Conservation (phyloP, 2,888 invertebrate species). For the Dasypogon diadema region DNA sequence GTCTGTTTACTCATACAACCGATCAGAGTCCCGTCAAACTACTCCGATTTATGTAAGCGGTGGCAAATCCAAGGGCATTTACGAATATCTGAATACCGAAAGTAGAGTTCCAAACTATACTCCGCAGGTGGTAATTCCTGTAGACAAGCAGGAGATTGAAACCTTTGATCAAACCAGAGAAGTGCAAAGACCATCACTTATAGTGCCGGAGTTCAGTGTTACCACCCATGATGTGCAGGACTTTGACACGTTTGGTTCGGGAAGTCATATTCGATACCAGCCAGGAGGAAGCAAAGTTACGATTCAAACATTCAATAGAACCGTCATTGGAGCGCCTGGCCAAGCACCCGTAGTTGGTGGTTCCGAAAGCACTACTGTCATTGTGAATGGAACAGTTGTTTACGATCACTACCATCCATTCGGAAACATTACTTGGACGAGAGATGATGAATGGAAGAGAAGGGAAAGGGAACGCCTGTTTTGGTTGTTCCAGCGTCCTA, state of each 20-base stretch:
- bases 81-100: constrained; percentile 31
- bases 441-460: constrained; percentile 64
- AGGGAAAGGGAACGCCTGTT: constrained; percentile 66
- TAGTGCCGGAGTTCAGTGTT: constrained; percentile 45
- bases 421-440: constrained; percentile 61
- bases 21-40: constrained; percentile 59
- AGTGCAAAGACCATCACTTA: constrained; percentile 1
- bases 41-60: constrained; percentile 39
- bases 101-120: constrained; percentile 62
- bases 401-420: constrained; percentile 63
- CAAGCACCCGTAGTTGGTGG: constrained; percentile 63
- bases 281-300: constrained; percentile 59
- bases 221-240: constrained; percentile 45
- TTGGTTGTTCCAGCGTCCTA: constrained; percentile 62
- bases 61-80: constrained; percentile 6
- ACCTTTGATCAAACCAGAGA: constrained; percentile 54
- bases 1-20: constrained; percentile 55
- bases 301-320: constrained; percentile 62
- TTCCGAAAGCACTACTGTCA: constrained; percentile 62
- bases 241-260: constrained; percentile 33
- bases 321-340: constrained; percentile 61
- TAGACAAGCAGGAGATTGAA: constrained; percentile 28
- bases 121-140: constrained; percentile 59
- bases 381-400: constrained; percentile 64
- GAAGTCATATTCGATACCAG: constrained; percentile 55